Base-by-base conservation (phyloP, 2,888 invertebrate genomes). In the Caenorhabditis plicata region DNA sequence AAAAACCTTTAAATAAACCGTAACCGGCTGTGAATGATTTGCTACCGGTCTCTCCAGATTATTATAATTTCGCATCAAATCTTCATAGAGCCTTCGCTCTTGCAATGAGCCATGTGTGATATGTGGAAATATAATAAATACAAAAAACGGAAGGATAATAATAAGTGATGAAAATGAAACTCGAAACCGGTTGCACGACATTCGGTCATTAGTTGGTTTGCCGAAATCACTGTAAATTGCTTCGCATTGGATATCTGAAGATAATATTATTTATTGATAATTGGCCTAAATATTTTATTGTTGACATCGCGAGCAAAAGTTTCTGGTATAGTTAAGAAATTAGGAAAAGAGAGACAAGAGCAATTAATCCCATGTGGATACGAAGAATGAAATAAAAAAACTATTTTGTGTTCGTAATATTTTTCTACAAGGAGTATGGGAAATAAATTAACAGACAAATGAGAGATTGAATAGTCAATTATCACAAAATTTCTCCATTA, bases 11-110 rank as follows among this genome's bases (percentile, higher is more conserved):
- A 73, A 57, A 43, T 68, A 60, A 4, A 73, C 73, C 7, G 64
- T 64, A 27, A 78, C 78, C 13, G 78, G 77, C 20, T 69, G 61
- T 4, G 78, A 76, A 53, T 78, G 78, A 43, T 78, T 78, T 3
- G 68, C 70, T 0, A 78, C 78, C 0, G 78, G 78, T 9, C 78
- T 52, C 51, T 79, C 79, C 27, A 77, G 48, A 47, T 60, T 66
- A 53, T 77, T 77, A 54, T 77, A 77, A 47, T 75, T 76, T 15
- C 75, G 53, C 74, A 77, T 71, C 15, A 77, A 58, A 51, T 77
- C 75, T 56, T 77, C 76, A 53, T 77, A 77, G 32, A 76, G 56
- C 17, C 73, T 39, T 13, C 77, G 58, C 50, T 76, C 75, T 54
- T 74, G 53, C 15, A 54, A 33, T 27, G 60, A 60, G 33, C 48